Conservation (phyloP, 2,888 invertebrate genomes). For the Melipona bicolor region DNA sequence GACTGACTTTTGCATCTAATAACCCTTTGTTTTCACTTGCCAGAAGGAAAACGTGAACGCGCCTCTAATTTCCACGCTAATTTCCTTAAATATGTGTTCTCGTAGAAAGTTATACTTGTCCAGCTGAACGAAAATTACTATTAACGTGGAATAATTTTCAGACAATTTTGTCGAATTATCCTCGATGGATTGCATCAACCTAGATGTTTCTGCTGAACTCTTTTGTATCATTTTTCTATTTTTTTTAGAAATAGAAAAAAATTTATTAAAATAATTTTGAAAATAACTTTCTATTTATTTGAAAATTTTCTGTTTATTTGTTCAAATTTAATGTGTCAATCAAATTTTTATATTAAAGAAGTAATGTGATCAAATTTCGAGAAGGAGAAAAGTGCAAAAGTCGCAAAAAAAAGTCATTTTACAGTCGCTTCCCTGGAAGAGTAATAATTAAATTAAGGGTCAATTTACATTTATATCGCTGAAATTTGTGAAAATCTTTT, state of each 20-base stretch:
- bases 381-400: too few relatives aligned
- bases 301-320: too few relatives aligned
- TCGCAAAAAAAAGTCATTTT: too few relatives aligned
- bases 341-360: too few relatives aligned
- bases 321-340: too few relatives aligned
- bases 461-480: too few relatives aligned
- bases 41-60: neutral
- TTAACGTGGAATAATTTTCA: neutral
- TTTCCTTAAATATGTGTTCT: neutral
- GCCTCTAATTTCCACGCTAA: neutral
- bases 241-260: neutral
- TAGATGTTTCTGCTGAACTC: neutral
- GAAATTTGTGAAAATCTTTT: too few relatives aligned
- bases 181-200: neutral
- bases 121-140: neutral
- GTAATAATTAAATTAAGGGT: too few relatives aligned
- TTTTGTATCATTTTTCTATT: neutral
- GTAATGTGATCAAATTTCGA: too few relatives aligned
- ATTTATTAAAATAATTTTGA: neutral
- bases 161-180: neutral
- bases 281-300: too few relatives aligned
- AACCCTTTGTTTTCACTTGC: neutral
- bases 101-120: neutral
- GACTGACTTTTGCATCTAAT: constrained; percentile 2
- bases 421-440: too few relatives aligned